A percentile compares a stretch with the other conserved stretches of the same genome.
Evolutionary conservation across 1,140 invertebrate species (phyloP).

Genomic region (Charaxes varanes): DNA sequence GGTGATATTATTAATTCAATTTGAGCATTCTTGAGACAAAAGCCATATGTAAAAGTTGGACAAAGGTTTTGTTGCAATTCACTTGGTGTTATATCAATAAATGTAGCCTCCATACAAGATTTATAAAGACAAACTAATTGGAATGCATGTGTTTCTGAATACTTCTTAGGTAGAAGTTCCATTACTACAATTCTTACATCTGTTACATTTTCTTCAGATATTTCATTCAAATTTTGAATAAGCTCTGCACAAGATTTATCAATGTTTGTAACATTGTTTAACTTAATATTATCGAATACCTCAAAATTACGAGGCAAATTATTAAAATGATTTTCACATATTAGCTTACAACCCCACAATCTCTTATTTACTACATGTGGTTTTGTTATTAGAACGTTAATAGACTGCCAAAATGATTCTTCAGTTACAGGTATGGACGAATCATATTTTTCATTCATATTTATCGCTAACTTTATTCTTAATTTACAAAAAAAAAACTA

Average conservation of each 20-base stretch:
- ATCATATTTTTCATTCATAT: too few relatives aligned
- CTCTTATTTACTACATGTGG: slow-evolving; percentile 60
- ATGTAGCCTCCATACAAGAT: slow-evolving; percentile 23
- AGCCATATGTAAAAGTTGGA: slow-evolving; percentile 41
- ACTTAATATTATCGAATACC: background rate
- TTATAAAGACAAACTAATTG: slow-evolving; percentile 39
- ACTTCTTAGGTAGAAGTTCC: slow-evolving; percentile 48
- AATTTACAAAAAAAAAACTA: too few relatives aligned
- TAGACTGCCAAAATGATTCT: slow-evolving; percentile 37
- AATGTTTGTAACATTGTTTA: background rate
- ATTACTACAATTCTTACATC: slow-evolving; percentile 33
- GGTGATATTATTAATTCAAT: slow-evolving; percentile 27
- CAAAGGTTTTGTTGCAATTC: slow-evolving; percentile 35
- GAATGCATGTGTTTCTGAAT: slow-evolving; percentile 33
- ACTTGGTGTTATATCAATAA: slow-evolving; percentile 45
- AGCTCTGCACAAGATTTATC: background rate
- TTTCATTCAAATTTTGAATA: background rate
- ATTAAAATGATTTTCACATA: slow-evolving; percentile 16
- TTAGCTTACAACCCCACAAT: slow-evolving; percentile 49
- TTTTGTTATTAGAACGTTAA: slow-evolving; percentile 50
- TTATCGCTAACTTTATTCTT: too few relatives aligned
- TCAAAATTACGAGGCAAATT: slow-evolving; percentile 1
- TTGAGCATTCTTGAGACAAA: slow-evolving; percentile 26
- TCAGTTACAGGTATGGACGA: background rate
- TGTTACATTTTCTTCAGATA: slow-evolving; percentile 6